Base-by-base conservation (phyloP, 2,888 invertebrate species). In the Drosophila nr. perissopoda region DNA sequence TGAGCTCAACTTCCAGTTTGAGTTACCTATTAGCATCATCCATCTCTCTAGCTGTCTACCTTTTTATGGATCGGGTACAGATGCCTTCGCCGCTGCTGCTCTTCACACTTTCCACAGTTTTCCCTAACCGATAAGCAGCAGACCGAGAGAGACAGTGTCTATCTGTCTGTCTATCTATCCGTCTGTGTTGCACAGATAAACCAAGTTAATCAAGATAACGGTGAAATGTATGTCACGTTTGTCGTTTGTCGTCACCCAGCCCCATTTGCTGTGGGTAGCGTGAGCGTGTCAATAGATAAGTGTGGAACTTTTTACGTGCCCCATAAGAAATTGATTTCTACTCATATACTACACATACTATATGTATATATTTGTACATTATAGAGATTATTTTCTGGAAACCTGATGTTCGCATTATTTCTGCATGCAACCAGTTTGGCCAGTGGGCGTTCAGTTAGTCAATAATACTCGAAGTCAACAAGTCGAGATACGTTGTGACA, bases 221-320 rank as follows among this genome's bases (percentile, higher is more conserved):
- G 57, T 54, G 62, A 64, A 81, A 84, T 74, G 87, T 84, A 71
- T 88, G 89, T 84, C 84, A 88, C 87, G 88, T 88, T 74, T 84
- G 82, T 66, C 67, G 72, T 70, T 73, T 75, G 69, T 66, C 29
- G 29, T 69, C 64, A 67, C 33, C 40, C 56, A 54, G 25, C 58
- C 53, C 59, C 49, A 56, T 71, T 63, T 72, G 68, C 48, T 70
- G 79, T 74, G 79, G 58, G 70, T 70, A 85, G 74, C 59, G 62
- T 60, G 63, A 79, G 76, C 78, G 57, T 77, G 70, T 38, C 53
- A 49, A 64, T 58, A 53, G 46, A 52, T 59, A 73, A 46, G 27
- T 25, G 42, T 27, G 52, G n/a, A 46, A 51, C 40, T 38, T 36
- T 38, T 38, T 13, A 81, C 83, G 89, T 83, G 84, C 83, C 69